Evolutionary conservation across 2,888 invertebrate genomes (phyloP).

Genomic region (Papilio elwesi): DNA sequence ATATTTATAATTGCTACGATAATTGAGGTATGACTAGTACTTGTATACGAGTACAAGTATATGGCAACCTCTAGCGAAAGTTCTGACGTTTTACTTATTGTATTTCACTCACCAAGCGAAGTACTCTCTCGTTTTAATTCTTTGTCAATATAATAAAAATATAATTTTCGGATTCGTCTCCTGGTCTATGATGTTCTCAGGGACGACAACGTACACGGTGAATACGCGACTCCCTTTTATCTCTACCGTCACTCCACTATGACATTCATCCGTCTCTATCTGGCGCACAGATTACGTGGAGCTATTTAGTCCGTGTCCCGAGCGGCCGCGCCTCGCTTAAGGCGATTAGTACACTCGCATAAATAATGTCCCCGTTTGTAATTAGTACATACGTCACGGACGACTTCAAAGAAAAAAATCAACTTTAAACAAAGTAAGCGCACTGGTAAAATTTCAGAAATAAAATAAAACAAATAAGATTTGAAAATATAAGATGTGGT

Average conservation of each 20-base stretch:
- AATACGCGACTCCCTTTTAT: constrained; percentile 34
- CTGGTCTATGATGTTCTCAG: constrained; percentile 11
- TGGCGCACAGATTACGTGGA: constrained; percentile 31
- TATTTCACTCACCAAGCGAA: too few species aligned
- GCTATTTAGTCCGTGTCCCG: constrained; percentile 40
- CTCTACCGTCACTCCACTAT: constrained; percentile 39
- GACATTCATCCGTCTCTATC: constrained; percentile 41
- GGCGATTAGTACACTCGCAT: constrained; percentile 46
- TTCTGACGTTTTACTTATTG: too few species aligned
- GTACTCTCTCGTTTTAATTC: too few species aligned
- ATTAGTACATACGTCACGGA: constrained; percentile 50
- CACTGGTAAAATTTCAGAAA: not conserved
- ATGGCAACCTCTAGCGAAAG: too few species aligned
- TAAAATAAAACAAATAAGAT: constrained; percentile 8
- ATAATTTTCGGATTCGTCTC: not conserved
- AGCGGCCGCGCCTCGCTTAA: constrained; percentile 44
- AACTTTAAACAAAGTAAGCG: constrained; percentile 15
- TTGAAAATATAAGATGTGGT: not conserved
- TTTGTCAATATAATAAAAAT: too few species aligned
- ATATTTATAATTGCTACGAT: too few species aligned
- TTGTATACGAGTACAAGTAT: too few species aligned
- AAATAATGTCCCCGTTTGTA: constrained; percentile 50
- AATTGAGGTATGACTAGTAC: too few species aligned
- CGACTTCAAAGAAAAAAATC: constrained; percentile 46
- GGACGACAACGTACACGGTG: constrained; percentile 31